phyloP scores from a whole-genome alignment of 2,797 vertebrate species.

The Malurus splendens region DNA sequence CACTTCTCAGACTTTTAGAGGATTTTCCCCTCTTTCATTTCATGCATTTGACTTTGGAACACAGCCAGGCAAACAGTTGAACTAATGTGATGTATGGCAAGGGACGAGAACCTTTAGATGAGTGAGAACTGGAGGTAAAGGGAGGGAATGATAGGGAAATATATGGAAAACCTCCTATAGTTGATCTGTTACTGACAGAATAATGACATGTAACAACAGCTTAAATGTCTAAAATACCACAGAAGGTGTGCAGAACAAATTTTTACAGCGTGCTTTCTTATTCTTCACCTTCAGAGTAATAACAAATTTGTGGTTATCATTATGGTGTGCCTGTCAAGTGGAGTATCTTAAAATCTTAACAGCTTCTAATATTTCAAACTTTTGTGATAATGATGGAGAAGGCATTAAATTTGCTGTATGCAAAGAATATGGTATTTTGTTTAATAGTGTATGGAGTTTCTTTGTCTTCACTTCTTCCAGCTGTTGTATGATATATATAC shows the following conservation, averaged over 20 bases:
- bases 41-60: background rate
- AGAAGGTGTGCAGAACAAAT: constrained; percentile 21
- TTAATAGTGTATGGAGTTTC: background rate
- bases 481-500: background rate
- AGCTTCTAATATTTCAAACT: constrained; percentile 1
- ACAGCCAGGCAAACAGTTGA: background rate
- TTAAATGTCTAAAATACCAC: constrained; percentile 30
- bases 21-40: background rate
- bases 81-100: background rate
- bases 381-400: background rate
- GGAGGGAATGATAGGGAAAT: background rate
- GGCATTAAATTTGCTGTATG: background rate
- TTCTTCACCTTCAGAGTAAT: constrained; percentile 42
- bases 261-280: constrained; percentile 35
- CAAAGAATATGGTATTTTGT: background rate
- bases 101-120: background rate
- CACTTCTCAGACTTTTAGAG: background rate
- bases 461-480: background rate
- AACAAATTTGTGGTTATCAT: constrained; percentile 30
- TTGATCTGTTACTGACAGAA: constrained; percentile 34
- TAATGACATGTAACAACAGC: constrained; percentile 26
- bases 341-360: constrained; percentile 5
- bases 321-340: constrained; percentile 9
- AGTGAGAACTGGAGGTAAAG: constrained; percentile 6
- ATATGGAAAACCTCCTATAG: background rate